Evolutionary conservation across 2,797 vertebrate species (phyloP), one percentile per base, ranked within the genome.

Genomic region (Onychomys torridus): DNA sequence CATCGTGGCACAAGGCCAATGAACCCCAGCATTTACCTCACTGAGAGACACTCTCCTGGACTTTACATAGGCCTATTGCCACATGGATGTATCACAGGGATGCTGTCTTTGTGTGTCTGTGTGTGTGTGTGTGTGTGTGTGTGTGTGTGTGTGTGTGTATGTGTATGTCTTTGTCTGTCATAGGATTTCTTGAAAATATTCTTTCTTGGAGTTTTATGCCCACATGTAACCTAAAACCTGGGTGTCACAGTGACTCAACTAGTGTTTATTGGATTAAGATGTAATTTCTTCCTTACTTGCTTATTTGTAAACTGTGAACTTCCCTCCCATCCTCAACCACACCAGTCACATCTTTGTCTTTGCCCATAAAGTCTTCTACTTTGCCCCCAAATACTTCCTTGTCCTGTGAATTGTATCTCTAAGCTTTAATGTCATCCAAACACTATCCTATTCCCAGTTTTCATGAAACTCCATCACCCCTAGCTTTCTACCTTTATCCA

Each of bases 71-170:
- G 4, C 46, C 27, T 40, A 23, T 55, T 71, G 77, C 34, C 27
- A 61, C 8, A 21, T 0, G 12, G 40, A 63, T 5, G 29, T 14
- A 10, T 52, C 12, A 23, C 0, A n/a, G 2, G 61, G 16, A 75
- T 55, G 63, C 37, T 14, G 21, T 61, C 5, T 10, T 21, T 23
- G 2, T 34, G 32, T 9, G 40, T n/a, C n/a, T n/a, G n/a, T n/a
- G n/a, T n/a, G n/a, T n/a, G n/a, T n/a, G n/a, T n/a, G n/a, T n/a
- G n/a, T n/a, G n/a, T n/a, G n/a, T n/a, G n/a, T n/a, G n/a, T n/a
- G n/a, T n/a, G n/a, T n/a, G n/a, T n/a, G n/a, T n/a, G n/a, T n/a
- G n/a, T n/a, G n/a, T n/a, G n/a, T n/a, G n/a, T n/a, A n/a, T n/a
- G n/a, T n/a, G n/a, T 9, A n/a, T 32, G 57, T 43, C 1, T 94